Percentiles rank a stretch among this genome's conserved stretches.
phyloP scores from a whole-genome alignment of 2,888 invertebrate genomes.

The Germaria angustata region DNA sequence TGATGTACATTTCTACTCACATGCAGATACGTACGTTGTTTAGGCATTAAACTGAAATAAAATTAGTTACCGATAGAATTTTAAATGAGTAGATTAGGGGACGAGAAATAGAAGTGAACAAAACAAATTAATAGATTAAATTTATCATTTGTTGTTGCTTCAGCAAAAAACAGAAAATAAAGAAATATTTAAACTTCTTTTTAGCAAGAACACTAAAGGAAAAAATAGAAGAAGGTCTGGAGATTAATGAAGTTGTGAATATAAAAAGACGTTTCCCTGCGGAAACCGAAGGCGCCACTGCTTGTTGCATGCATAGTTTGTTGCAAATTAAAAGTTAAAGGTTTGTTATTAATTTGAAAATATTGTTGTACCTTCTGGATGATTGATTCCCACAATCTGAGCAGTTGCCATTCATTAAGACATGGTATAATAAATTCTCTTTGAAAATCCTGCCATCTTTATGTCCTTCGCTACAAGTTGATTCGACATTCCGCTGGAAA shows the following conservation, averaged over 20 bases:
- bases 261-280: slow-evolving; percentile 26
- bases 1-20: background rate
- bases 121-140: slow-evolving; percentile 36
- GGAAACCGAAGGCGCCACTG: slow-evolving; percentile 50
- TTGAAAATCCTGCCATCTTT: background rate
- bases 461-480: no score
- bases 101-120: background rate
- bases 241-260: slow-evolving; percentile 33
- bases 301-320: slow-evolving; percentile 3
- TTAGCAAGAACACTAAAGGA: background rate
- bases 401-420: background rate
- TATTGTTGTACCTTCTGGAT: background rate
- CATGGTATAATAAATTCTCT: background rate
- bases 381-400: background rate
- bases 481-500: no score
- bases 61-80: slow-evolving; percentile 55
- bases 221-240: background rate
- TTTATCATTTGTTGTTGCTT: slow-evolving; percentile 6
- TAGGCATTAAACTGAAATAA: slow-evolving; percentile 30
- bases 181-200: background rate
- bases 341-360: background rate
- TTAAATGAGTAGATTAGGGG: slow-evolving; percentile 41
- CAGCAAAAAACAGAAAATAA: background rate
- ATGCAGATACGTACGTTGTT: background rate
- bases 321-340: slow-evolving; percentile 11